These are phyloP conservation scores for Blastobasis lacticolella DNA, from an alignment of 2,888 invertebrate species.

Conservation along the genomic window DNA sequence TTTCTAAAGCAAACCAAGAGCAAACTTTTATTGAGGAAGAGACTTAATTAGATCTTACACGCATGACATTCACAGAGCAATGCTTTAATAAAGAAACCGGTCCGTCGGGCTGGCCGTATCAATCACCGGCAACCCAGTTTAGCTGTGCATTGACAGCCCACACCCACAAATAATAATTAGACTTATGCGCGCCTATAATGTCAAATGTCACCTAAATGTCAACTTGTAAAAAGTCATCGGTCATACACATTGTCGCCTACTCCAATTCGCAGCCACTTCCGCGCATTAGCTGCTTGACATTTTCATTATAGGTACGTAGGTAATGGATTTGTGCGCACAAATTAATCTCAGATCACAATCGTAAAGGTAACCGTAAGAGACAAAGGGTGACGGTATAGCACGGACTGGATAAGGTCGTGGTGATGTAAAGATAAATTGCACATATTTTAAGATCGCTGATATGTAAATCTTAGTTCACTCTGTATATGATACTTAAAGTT, in stretches of 20 bases:
- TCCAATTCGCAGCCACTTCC: slow-evolving; percentile 19
- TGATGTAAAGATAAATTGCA: slow-evolving; percentile 1
- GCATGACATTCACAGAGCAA: slow-evolving; percentile 46
- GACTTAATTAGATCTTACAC: slow-evolving; percentile 48
- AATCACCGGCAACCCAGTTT: slow-evolving; percentile 42
- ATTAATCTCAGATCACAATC: background rate
- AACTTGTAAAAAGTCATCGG: slow-evolving; percentile 46
- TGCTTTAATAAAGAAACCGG: slow-evolving; percentile 52
- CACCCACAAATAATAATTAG: slow-evolving; percentile 66
- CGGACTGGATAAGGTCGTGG: background rate
- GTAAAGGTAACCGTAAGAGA: background rate
- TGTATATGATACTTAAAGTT: too few relatives aligned
- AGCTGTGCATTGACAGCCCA: slow-evolving; percentile 54
- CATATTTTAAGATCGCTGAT: slow-evolving; percentile 2
- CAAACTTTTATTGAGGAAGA: slow-evolving; percentile 28
- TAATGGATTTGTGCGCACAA: background rate
- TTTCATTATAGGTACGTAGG: background rate
- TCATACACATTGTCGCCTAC: slow-evolving; percentile 19
- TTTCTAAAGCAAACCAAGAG: too few relatives aligned
- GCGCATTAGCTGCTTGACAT: slow-evolving; percentile 15
- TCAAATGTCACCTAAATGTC: slow-evolving; percentile 69
- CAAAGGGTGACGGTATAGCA: background rate
- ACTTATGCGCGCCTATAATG: slow-evolving; percentile 53
- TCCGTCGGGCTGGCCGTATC: slow-evolving; percentile 35
- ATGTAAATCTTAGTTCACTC: slow-evolving; percentile 3